Conservation (phyloP, 2,797 vertebrate species). For the Valencia hispanica region DNA sequence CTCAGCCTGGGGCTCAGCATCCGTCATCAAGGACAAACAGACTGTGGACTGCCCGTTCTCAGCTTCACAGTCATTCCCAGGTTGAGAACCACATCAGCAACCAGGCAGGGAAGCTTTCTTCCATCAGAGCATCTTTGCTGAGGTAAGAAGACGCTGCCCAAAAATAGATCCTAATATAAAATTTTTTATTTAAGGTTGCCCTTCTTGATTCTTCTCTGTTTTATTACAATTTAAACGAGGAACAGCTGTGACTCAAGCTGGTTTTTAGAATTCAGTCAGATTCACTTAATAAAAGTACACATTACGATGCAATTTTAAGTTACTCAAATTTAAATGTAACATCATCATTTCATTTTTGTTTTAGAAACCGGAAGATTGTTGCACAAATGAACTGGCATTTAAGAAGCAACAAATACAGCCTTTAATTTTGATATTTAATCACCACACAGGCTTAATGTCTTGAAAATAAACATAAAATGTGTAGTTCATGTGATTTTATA, state of each 20-base stretch:
- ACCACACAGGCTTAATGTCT: background rate
- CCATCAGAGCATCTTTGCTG: conserved; percentile 49
- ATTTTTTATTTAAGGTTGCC: background rate
- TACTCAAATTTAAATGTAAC: background rate
- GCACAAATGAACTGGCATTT: background rate
- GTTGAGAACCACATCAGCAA: conserved; percentile 20
- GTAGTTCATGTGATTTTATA: background rate
- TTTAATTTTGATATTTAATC: background rate
- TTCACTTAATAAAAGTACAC: background rate
- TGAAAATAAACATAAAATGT: background rate
- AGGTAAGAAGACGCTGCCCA: conserved; percentile 56
- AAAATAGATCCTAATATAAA: background rate
- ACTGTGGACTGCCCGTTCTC: conserved; percentile 13
- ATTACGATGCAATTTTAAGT: background rate
- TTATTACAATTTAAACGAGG: background rate
- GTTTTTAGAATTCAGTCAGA: background rate
- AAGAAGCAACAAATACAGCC: background rate
- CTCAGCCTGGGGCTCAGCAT: conserved; percentile 26
- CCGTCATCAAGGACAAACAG: conserved; percentile 12
- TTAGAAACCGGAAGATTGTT: background rate
- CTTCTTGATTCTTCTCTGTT: background rate
- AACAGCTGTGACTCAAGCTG: background rate
- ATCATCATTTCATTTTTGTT: background rate
- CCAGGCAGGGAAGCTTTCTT: conserved; percentile 21
- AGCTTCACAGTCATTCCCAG: conserved; percentile 42